These are phyloP conservation scores for Pentalonia nigronervosa DNA, from an alignment of 1,140 invertebrate genomes.

Conservation along the genomic window DNA sequence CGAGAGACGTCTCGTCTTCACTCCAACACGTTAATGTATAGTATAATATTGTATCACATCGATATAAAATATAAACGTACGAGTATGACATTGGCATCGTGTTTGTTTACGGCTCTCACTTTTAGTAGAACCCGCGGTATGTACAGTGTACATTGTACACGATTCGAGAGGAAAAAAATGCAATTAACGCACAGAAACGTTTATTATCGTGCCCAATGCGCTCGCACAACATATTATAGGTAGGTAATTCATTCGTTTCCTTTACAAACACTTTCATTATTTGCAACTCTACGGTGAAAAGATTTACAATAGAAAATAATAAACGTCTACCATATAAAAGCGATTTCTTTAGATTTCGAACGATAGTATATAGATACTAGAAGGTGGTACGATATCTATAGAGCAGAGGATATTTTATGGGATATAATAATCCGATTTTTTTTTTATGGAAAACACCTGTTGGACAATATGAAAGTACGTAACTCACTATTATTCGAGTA, in stretches of 20 bases:
- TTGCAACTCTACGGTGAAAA: background rate
- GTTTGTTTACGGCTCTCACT: constrained; percentile 14
- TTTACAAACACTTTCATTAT: constrained; percentile 25
- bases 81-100: background rate
- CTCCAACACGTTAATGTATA: background rate
- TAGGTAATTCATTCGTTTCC: background rate
- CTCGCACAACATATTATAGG: background rate
- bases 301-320: background rate
- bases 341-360: background rate
- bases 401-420: background rate
- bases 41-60: background rate
- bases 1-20: background rate
- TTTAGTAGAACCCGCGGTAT: background rate
- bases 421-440: background rate
- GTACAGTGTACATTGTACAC: too few relatives aligned
- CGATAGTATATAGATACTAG: background rate
- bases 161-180: background rate
- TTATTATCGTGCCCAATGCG: background rate
- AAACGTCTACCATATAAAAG: background rate
- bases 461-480: background rate
- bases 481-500: background rate
- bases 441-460: background rate
- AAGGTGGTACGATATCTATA: background rate
- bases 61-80: background rate
- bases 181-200: constrained; percentile 6